Base-by-base conservation (phyloP, 2,113 vertebrate genomes). In the Turdus rufiventris region DNA sequence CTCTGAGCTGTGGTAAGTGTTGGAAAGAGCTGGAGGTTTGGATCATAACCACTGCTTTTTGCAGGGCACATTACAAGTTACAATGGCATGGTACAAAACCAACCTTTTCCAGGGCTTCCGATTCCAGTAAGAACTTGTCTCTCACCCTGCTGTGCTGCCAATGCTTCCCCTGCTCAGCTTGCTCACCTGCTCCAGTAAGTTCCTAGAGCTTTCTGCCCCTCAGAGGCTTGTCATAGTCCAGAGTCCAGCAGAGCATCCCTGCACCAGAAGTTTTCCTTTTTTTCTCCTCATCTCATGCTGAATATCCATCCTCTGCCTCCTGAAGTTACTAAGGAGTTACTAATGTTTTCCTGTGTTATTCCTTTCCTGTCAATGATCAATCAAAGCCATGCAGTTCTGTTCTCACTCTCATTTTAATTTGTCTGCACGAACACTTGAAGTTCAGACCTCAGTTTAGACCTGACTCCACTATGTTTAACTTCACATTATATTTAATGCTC, bases 1-100 rank as follows among this genome's bases (percentile, higher is more conserved):
- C 42, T 78, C 60, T 63, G 57, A 71, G 73, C 77, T 78, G 10
- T n/a, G 56, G 53, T 25, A 74, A 71, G 57, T 31, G 29, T 1
- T 75, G 82, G 92, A 51, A 89, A 72, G 78, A 70, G 62, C 28
- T 94, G 73, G n/a, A 75, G 36, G 23, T 66, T 66, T 90, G 42
- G 66, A 51, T 87, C 61, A 61, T 8, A 65, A 63, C 31, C 1
- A 0, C 29, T 25, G 66, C 34, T 57, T 79, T 89, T 85, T 75
- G 47, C 40, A 75, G 58, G 58, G 45, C 31, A 42, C 0, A 0
- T 72, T 53, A 5, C n/a, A 56, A 68, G 23, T 61, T n/a, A n/a
- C 5, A 88, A 56, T 40, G 58, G 85, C 12, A 5, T 6, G 29
- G 63, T 45, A 72, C 47, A 85, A 90, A 88, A 0, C 7, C 34